phyloP scores from a whole-genome alignment of 2,888 invertebrate genomes.

The Tubulanus polymorphus region DNA sequence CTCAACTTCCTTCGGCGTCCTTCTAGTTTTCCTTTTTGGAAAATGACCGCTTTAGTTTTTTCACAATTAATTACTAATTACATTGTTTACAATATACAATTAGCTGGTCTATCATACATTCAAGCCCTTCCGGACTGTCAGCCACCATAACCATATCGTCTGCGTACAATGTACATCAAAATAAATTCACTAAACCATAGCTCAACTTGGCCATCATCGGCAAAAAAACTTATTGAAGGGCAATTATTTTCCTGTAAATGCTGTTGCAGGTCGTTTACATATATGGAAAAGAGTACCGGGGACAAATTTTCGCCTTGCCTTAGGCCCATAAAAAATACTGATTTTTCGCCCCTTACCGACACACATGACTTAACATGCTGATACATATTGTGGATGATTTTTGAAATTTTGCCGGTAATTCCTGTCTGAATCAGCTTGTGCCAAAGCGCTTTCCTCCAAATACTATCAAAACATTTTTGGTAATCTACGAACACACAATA shows the following conservation, averaged over 20 bases:
- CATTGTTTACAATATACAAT: background rate
- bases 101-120: background rate
- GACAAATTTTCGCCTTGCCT: background rate
- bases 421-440: background rate
- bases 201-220: background rate
- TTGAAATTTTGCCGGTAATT: background rate
- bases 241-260: background rate
- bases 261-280: background rate
- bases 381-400: background rate
- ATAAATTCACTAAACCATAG: background rate
- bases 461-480: too few species aligned
- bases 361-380: background rate
- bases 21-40: background rate
- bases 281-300: background rate
- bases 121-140: background rate
- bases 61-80: background rate
- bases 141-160: background rate
- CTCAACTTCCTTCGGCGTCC: too few species aligned
- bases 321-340: background rate
- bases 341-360: background rate
- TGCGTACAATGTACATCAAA: background rate
- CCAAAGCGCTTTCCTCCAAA: background rate
- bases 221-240: background rate
- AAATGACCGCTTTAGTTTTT: background rate
- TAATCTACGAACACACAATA: background rate